Evolutionary conservation across 2,797 vertebrate genomes (phyloP).

Genomic region (Enteromius fasciolatus): DNA sequence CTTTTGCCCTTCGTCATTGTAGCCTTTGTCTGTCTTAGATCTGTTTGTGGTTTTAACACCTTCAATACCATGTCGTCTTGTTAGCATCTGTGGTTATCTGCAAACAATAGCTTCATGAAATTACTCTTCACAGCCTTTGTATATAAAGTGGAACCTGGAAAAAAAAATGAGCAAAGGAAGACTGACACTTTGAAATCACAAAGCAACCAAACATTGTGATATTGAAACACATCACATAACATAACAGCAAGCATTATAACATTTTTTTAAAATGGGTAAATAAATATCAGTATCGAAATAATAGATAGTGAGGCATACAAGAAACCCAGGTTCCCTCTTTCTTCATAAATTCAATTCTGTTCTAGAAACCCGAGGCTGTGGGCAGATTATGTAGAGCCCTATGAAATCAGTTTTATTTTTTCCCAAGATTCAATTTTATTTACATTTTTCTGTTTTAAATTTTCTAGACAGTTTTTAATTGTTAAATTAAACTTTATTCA

Average conservation of each 20-base stretch:
- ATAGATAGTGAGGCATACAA: neutral
- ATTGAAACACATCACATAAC: neutral
- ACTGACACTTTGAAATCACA: neutral
- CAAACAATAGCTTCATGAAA: neutral
- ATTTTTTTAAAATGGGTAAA: neutral
- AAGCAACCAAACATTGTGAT: neutral
- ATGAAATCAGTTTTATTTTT: neutral
- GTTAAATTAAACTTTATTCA: neutral
- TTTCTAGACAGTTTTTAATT: neutral
- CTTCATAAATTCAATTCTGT: neutral
- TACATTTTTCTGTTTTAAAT: too few species aligned
- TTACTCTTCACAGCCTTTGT: neutral
- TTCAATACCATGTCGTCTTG: neutral
- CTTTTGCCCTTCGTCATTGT: neutral
- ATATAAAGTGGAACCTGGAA: too few species aligned
- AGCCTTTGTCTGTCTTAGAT: neutral
- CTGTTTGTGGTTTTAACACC: neutral
- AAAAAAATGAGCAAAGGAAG: too few species aligned
- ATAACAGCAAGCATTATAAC: neutral
- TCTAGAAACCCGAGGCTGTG: neutral
- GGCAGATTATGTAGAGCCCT: neutral
- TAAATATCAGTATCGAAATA: neutral
- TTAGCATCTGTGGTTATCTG: neutral
- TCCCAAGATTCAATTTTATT: neutral
- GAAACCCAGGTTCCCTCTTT: neutral